phyloP scores from a whole-genome alignment of 1,140 invertebrate species.

The Drosophila arizonae region DNA sequence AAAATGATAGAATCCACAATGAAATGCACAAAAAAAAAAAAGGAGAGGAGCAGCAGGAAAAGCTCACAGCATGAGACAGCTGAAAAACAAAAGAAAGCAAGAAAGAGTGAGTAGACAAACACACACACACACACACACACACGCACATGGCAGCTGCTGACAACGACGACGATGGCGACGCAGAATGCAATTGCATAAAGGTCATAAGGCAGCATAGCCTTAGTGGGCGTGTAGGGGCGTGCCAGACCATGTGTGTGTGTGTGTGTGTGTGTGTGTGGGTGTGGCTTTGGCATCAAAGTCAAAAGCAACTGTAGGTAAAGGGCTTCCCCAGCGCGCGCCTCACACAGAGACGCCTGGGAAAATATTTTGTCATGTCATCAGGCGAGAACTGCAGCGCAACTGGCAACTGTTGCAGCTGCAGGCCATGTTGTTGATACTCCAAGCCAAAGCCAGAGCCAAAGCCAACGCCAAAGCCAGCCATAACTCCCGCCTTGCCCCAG shows the following conservation, averaged over 20 bases:
- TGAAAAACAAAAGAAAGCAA: constrained; percentile 5
- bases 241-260: not conserved
- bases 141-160: constrained; percentile 29
- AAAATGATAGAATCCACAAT: constrained; percentile 79
- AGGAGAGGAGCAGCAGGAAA: constrained; percentile 10
- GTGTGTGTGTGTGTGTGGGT: constrained; percentile 6
- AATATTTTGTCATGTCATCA: constrained; percentile 81
- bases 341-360: constrained; percentile 71
- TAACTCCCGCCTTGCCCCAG: not conserved
- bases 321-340: not conserved
- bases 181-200: constrained; percentile 58
- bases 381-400: constrained; percentile 40
- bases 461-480: constrained; percentile 1
- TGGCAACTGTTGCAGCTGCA: constrained; percentile 62
- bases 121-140: constrained; percentile 14
- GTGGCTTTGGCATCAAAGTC: constrained; percentile 72
- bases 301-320: constrained; percentile 54
- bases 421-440: constrained; percentile 35
- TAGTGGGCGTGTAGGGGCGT: not conserved
- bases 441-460: constrained; percentile 3
- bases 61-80: constrained; percentile 41
- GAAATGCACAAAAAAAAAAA: constrained; percentile 70
- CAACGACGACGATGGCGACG: constrained; percentile 23
- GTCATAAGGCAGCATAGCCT: constrained; percentile 50
- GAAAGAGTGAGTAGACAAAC: constrained; percentile 34